Base-by-base conservation (phyloP, 1,140 invertebrate species). In the Eupristina koningsbergeri region DNA sequence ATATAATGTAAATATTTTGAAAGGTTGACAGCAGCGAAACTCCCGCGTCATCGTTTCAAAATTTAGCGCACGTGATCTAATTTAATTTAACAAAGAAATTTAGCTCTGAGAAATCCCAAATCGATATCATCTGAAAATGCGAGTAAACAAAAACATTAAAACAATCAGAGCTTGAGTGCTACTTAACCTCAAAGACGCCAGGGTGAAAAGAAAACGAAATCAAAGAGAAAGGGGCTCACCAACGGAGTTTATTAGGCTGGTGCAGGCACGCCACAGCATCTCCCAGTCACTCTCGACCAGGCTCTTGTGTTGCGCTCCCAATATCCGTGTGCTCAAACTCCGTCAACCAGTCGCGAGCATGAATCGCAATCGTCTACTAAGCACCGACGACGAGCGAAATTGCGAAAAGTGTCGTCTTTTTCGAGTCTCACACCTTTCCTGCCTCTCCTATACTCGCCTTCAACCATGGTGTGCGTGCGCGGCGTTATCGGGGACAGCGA, bases 131-230 rank as follows among this genome's bases (percentile, higher is more conserved):
- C 50, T 17, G 50, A 53, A n/a, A n/a, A n/a, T n/a, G 39, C 8
- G 3, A n/a, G 41, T 75, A 75, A 75, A 75, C n/a, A 75, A 75
- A 50, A 53, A 75, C n/a, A 75, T 29, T 45, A 75, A 75, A 47
- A 74, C 41, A 47, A 75, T 22, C 2, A 34, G 11, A n/a, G 1
- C 73, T 19, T 13, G 29, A 29, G n/a, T n/a, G n/a, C n/a, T n/a
- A 53, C 73, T 53, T 75, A 75, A 75, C 73, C 45, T 75, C 73
- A 75, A 47, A 75, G 41, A 13, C 17, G 19, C 53, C 47, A 50
- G 47, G 47, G 41, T 45, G 41, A 58, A 58, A 58, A 58, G 53
- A 26, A 22, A 36, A 22, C 36, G 36, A 41, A 26, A 41, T 17
- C 22, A 41, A 41, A 7, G 19, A 71, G 5, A n/a, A 19, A 69